Evolutionary conservation across 1,140 invertebrate species (phyloP), one percentile per base, ranked within the genome.

Genomic region (Telenomus remus): DNA sequence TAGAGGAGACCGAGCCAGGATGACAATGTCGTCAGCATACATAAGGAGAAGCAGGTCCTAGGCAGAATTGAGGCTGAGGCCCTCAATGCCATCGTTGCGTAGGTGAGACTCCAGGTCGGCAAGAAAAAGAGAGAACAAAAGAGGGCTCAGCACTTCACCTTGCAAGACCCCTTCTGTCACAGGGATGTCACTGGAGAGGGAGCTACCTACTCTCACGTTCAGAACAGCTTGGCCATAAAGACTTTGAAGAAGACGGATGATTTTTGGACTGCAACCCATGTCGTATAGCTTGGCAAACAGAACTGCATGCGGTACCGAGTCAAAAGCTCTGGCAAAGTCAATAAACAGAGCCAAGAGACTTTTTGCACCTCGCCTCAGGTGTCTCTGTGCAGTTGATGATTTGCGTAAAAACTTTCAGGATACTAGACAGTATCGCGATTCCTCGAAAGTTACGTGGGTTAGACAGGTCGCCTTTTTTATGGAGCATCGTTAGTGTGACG

Each of bases 21-120:
- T 33, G 15, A 27, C 53, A 11, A 55, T 55, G 53, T 55, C 53
- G 11, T 55, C 53, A 1, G 39, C 53, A 9, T 44, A 55, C 53
- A 55, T 44, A 4, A 55, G 27, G 0, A 44, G 19, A 0, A 55
- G 42, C 1, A 55, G 15, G n/a, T 55, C 53, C 0, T 10, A 9
- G 0, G 39, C 0, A 5, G 39, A 1, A 12, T 9, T 13, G 4
- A 55, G 10, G 11, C 16, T 44, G 11, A 55, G 5, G 10, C 53
- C 53, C n/a, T 55, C 42, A 0, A 55, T 44, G 10, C 19, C 42
- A n/a, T 43, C 42, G 8, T 8, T 11, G 0, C 53, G 39, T 7
- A 55, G 53, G 10, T 55, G 50, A 13, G 12, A 12, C 12, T 55
- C 53, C 6, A 55, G 0, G 12, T 55, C 53, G 1, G 53, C 6